A percentile compares a stretch with the other conserved stretches of the same genome.
These are phyloP conservation scores for Hycleus cichorii DNA, from an alignment of 1,140 invertebrate genomes.

Conservation along the genomic window DNA sequence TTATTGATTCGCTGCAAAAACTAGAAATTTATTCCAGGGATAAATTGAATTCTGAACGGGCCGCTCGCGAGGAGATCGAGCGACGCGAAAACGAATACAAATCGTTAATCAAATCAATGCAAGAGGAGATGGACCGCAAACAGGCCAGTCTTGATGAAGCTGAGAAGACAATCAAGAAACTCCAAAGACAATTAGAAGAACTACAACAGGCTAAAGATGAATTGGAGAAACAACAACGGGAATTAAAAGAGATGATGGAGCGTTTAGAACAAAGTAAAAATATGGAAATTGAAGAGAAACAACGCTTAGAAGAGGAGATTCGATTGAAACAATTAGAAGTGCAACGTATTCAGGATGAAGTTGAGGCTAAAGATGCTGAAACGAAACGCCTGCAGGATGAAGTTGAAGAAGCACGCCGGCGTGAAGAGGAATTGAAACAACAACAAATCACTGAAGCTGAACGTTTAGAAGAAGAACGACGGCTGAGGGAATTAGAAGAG, in stretches of 20 bases:
- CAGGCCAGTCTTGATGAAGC: conserved; percentile 74
- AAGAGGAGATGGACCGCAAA: conserved; percentile 81
- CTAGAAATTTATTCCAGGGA: not conserved
- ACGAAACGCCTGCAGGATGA: conserved; percentile 79
- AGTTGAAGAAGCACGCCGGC: conserved; percentile 36
- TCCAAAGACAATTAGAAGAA: conserved; percentile 89
- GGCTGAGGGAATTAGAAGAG: conserved; percentile 24
- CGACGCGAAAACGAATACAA: conserved; percentile 56
- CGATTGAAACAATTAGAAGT: conserved; percentile 80
- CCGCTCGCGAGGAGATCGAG: conserved; percentile 31
- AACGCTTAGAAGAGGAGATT: conserved; percentile 85
- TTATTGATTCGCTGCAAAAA: too few relatives aligned
- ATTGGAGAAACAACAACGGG: conserved; percentile 79
- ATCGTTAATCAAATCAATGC: conserved; percentile 71
- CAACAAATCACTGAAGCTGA: conserved; percentile 18
- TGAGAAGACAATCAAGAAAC: conserved; percentile 85
- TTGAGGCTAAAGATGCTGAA: conserved; percentile 81
- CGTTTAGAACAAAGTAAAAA: conserved; percentile 77
- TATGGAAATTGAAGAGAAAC: conserved; percentile 83
- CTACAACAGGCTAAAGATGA: conserved; percentile 90
- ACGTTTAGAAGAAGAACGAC: conserved; percentile 22
- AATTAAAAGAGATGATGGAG: conserved; percentile 81
- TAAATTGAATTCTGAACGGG: conserved; percentile 27
- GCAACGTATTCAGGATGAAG: conserved; percentile 77
- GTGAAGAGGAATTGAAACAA: conserved; percentile 30